Base-by-base conservation (phyloP, 2,888 invertebrate genomes). In the Heliconius sara region DNA sequence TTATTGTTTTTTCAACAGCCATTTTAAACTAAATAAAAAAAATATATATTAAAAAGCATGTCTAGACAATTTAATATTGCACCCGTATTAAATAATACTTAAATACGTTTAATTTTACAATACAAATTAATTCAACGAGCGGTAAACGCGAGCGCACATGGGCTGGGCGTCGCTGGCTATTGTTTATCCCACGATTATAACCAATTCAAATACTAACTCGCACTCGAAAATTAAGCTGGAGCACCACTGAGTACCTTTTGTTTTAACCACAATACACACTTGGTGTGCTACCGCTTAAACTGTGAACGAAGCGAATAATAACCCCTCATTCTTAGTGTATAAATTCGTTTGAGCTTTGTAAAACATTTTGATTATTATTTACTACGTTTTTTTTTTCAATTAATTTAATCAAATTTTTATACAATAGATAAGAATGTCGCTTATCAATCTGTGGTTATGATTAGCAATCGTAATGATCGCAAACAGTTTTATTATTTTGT, bases 101-200 rank as follows among this genome's bases (percentile, higher is more conserved):
- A 80, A 78, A 76, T 78, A 78, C 73, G 60, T 79, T 80, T 80
- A 81, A 74, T 79, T 76, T 81, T 73, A 80, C 82, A 85, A 83
- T 83, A 81, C 84, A 81, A 83, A 80, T 83, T 83, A 84, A 80
- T 83, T 82, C 82, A 80, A 81, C 81, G 80, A 81, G 82, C 83
- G 83, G 83, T 80, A 85, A 84, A 83, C 81, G 85, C 88, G 87
- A 91, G 92, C 91, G 87, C 92, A 93, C 92, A 93, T 93, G 93
- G 88, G 86, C 85, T 84, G 90, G 94, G 94, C 92, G 94, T 92
- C 78, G 92, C 89, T 91, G 87, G 89, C 91, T 86, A 93, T 95
- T 95, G 94, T 95, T 94, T 95, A 95, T 95, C 93, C 94, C 94
- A 93, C 95, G 95, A 95, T 95, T 95, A 94, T 92, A 92, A 92